Percentiles rank a stretch among this genome's conserved stretches.
phyloP scores from a whole-genome alignment of 2,113 vertebrate genomes.

The Dolichotis patagonum region DNA sequence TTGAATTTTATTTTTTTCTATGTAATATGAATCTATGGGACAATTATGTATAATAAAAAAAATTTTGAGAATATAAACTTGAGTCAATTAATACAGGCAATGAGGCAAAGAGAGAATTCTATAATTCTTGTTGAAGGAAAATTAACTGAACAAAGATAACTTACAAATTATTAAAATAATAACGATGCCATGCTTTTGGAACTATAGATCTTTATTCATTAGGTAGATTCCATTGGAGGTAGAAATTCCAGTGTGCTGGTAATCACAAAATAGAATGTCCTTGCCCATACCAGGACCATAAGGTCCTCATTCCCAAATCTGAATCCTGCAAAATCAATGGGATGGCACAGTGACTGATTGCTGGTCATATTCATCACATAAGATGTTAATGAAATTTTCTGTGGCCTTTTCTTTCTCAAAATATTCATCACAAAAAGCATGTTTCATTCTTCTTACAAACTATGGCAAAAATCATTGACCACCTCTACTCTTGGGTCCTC shows the following conservation, averaged over 20 bases:
- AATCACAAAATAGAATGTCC: fast-evolving
- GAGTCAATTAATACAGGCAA: not conserved
- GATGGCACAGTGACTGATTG: not conserved
- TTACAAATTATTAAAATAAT: not conserved
- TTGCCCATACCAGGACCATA: not conserved
- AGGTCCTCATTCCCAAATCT: not conserved
- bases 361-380: not conserved
- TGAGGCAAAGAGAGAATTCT: not conserved
- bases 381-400: not conserved
- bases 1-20: not conserved
- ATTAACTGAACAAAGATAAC: not conserved
- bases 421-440: not conserved
- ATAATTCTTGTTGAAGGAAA: not conserved
- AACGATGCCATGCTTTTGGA: not conserved
- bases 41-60: slow-evolving; percentile 1
- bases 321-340: not conserved
- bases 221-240: not conserved
- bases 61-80: not conserved
- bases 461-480: not conserved
- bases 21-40: not conserved
- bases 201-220: not conserved
- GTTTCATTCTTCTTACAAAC: not conserved
- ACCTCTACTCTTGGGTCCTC: not conserved
- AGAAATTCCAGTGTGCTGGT: not conserved
- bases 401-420: not conserved